Evolutionary conservation across 2,113 vertebrate genomes (phyloP), one percentile per base, ranked within the genome.

Genomic region (Pogona vitticeps): DNA sequence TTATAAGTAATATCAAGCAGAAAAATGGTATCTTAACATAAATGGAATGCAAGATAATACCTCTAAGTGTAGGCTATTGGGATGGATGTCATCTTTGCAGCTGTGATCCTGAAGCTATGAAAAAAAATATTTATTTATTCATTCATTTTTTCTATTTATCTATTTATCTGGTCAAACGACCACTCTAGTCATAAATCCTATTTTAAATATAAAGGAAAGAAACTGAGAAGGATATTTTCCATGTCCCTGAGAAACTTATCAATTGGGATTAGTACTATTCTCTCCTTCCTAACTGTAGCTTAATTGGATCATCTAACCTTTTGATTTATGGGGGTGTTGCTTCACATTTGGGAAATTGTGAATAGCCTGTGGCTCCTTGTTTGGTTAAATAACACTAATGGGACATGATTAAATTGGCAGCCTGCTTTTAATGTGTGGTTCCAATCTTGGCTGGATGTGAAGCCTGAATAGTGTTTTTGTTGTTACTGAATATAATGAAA

Each of bases 391-490:
- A 79, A 2, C 26, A 7, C 6, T 82, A 38, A 6, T 15, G 2
- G 42, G 61, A 1, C 73, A 33, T 4, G 86, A 52, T 23, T 80
- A 63, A 82, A 87, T 40, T 9, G 73, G n/a, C 3, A n/a, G 26
- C 58, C 7, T 13, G 1, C 81, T 78, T 85, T 38, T 86, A 76
- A 20, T 59, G 13, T 88, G 28, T 81, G 82, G 36, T 52, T 38
- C 20, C 76, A 71, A 40, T 3, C 4, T 84, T 87, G n/a, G 42
- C 89, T 79, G n/a, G 76, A 80, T 80, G 75, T 71, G 40, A 80
- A 7, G 10, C 46, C 33, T 82, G 33, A 71, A 5, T 2, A 67
- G 38, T 20, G 61, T 87, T n/a, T n/a, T n/a, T n/a, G 83, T 88
- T 73, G 58, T 70, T 86, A 20, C 14, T 3, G 13, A 46, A 10